Evolutionary conservation across 2,888 invertebrate genomes (phyloP).

Genomic region (Leucophenga maculata): DNA sequence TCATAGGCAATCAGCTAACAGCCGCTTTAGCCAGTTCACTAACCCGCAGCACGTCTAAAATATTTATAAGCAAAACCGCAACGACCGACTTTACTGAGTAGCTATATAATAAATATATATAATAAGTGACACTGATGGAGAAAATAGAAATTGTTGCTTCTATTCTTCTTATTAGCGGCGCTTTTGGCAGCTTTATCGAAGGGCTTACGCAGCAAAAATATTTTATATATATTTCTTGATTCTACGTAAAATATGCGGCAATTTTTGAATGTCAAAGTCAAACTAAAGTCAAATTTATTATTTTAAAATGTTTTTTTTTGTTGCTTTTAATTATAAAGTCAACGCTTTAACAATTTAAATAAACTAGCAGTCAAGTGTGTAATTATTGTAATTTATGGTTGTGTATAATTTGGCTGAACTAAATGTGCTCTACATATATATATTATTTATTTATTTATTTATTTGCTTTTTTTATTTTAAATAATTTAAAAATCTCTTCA

Average conservation of each 20-base stretch:
- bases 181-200: not conserved
- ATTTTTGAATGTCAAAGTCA: conserved; percentile 62
- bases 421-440: not conserved
- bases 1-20: too few relatives aligned
- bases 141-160: too few relatives aligned
- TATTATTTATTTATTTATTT: not conserved
- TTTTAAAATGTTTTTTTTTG: conserved; percentile 11
- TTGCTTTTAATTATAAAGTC: not conserved
- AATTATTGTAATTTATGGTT: not conserved
- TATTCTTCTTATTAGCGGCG: too few relatives aligned
- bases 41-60: too few relatives aligned
- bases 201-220: conserved; percentile 18
- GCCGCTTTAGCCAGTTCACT: too few relatives aligned
- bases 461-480: not conserved
- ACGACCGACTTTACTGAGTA: too few relatives aligned
- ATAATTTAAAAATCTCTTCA: not conserved
- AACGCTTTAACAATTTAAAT: not conserved
- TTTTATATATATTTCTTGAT: conserved; percentile 29
- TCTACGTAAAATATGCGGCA: conserved; percentile 17
- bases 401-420: not conserved
- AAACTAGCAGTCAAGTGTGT: conserved; percentile 4
- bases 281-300: conserved; percentile 51
- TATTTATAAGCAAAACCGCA: too few relatives aligned
- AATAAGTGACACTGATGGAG: too few relatives aligned
- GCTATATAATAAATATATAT: too few relatives aligned